A percentile compares a stretch with the other conserved stretches of the same genome.
These are phyloP conservation scores for Atherinomorus stipes DNA, from an alignment of 2,113 vertebrate species.

Conservation along the genomic window DNA sequence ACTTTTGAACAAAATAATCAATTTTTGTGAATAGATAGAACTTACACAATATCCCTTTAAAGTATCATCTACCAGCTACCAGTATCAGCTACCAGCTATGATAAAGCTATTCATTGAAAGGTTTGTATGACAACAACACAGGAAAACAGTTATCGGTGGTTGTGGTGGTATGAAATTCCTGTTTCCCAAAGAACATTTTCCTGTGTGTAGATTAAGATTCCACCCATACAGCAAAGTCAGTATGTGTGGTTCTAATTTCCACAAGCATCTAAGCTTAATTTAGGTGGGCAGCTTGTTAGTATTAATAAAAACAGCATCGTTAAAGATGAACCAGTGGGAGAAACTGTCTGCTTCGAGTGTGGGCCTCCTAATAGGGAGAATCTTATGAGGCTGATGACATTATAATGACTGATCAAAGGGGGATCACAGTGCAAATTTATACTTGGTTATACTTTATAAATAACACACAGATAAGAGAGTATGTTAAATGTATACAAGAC, in stretches of 20 bases:
- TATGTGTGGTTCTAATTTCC: slow-evolving; percentile 39
- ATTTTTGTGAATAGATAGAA: no score
- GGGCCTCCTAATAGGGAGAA: slow-evolving; percentile 61
- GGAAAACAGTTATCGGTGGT: not conserved
- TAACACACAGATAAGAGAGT: slow-evolving; percentile 18
- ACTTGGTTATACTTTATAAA: slow-evolving; percentile 10
- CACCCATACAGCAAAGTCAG: slow-evolving; percentile 17
- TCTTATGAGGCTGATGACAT: slow-evolving; percentile 36
- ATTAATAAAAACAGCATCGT: slow-evolving; percentile 57
- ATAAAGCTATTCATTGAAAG: not conserved
- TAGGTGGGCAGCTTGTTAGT: slow-evolving; percentile 50
- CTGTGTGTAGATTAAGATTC: slow-evolving; percentile 14
- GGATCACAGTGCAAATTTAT: slow-evolving; percentile 18
- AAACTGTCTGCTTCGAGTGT: slow-evolving; percentile 38
- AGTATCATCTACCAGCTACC: no score
- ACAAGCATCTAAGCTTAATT: slow-evolving; percentile 46
- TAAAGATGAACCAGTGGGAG: slow-evolving; percentile 9
- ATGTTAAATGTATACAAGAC: slow-evolving; percentile 12
- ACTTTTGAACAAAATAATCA: no score
- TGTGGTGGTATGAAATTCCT: not conserved
- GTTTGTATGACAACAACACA: not conserved
- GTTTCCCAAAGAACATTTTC: not conserved
- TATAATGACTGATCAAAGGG: slow-evolving; percentile 62
- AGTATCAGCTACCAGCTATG: no score
- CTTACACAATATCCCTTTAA: no score